These are phyloP conservation scores for Leptura quadrifasciata DNA, from an alignment of 2,888 invertebrate genomes.

Conservation along the genomic window DNA sequence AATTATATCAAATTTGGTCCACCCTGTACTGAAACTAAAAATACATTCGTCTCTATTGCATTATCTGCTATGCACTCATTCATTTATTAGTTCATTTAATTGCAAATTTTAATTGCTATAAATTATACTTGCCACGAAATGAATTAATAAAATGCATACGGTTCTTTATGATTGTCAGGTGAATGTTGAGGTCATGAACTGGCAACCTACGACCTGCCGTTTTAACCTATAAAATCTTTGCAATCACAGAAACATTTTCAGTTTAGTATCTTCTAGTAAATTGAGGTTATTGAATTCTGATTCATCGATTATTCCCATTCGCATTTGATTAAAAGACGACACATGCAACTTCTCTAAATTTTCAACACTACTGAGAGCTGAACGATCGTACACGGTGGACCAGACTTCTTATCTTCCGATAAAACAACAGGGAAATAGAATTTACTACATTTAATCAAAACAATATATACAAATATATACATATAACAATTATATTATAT, in stretches of 20 bases:
- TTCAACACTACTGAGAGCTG: background rate
- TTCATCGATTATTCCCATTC: constrained; percentile 40
- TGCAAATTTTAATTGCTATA: constrained; percentile 5
- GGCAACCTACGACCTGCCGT: constrained; percentile 64
- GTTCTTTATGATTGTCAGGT: constrained; percentile 65
- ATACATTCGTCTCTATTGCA: no score
- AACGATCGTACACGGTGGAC: background rate
- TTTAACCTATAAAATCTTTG: constrained; percentile 64
- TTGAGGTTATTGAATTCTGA: constrained; percentile 55
- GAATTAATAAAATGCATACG: constrained; percentile 60
- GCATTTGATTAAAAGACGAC: background rate
- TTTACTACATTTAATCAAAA: no score
- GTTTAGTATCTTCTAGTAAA: constrained; percentile 40
- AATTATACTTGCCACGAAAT: constrained; percentile 31
- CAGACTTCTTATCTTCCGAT: background rate
- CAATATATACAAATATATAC: no score
- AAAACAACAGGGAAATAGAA: no score
- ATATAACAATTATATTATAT: no score
- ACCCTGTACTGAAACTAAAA: no score
- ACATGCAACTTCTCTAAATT: constrained; percentile 2
- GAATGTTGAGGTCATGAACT: constrained; percentile 68
- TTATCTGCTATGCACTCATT: no score
- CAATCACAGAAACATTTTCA: constrained; percentile 58
- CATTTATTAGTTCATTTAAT: background rate
- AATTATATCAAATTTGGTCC: no score